phyloP scores from a whole-genome alignment of 2,888 invertebrate genomes.

The Drosophila anomalata region DNA sequence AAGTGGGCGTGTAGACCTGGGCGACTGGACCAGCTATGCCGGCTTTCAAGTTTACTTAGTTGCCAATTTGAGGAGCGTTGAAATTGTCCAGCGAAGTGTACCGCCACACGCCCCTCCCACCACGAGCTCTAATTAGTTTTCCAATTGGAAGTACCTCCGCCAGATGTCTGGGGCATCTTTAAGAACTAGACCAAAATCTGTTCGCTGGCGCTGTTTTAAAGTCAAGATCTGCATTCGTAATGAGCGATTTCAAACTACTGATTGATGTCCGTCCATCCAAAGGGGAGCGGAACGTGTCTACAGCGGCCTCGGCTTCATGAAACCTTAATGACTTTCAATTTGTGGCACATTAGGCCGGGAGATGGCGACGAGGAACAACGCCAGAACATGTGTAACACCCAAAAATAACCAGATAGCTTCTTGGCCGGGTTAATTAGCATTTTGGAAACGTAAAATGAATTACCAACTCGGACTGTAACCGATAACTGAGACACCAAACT shows the following conservation, averaged over 20 bases:
- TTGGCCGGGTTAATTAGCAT: constrained; percentile 77
- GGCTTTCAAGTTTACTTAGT: constrained; percentile 63
- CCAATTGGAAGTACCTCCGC: constrained; percentile 39
- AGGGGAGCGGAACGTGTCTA: constrained; percentile 43
- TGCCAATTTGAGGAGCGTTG: constrained; percentile 51
- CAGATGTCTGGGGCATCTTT: constrained; percentile 35
- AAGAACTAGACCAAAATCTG: constrained; percentile 53
- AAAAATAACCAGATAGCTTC: constrained; percentile 12
- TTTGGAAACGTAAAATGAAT: constrained; percentile 80
- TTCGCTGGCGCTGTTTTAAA: constrained; percentile 40
- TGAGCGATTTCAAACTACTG: constrained; percentile 59
- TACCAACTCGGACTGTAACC: constrained; percentile 73
- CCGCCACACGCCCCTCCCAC: constrained; percentile 30
- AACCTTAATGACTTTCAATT: constrained; percentile 75
- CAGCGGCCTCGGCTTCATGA: constrained; percentile 33
- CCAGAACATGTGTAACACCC: constrained; percentile 40
- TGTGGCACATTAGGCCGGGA: constrained; percentile 70
- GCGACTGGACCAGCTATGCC: constrained; percentile 28
- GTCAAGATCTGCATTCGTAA: constrained; percentile 63
- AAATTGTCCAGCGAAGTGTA: constrained; percentile 62
- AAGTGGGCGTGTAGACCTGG: constrained; percentile 41
- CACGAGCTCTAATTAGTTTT: constrained; percentile 72
- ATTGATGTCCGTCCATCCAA: constrained; percentile 70
- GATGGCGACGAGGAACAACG: constrained; percentile 6
- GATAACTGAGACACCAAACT: constrained; percentile 56